Evolutionary conservation across 2,888 invertebrate genomes (phyloP), one percentile per base, ranked within the genome.

Genomic region (Lomographa bimaculata): DNA sequence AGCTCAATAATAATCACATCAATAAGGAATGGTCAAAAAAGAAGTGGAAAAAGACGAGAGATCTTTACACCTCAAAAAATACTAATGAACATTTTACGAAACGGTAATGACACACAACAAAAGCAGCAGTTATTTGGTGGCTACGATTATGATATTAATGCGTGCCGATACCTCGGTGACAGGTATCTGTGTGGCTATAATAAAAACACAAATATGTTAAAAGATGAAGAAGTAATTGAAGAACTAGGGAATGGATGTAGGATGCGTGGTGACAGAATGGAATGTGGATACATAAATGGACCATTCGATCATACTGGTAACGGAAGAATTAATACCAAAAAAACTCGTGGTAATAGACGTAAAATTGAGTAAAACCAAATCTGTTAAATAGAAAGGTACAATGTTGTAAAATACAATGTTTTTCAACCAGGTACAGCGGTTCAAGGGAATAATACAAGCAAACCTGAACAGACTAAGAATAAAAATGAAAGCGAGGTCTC

Each of bases 101-200:
- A 25, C 3, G n/a, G 14, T 25, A 5, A 26, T 19, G 16, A 10
- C 7, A 5, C 9, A 7, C 32, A 23, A 11, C 6, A 21, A 7
- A 16, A 17, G 3, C 3, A 16, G 10, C 24, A 27, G 2, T 2
- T 3, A 14, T 14, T 4, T 14, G 7, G 12, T 7, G 71, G 78
- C 1, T 84, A 84, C 29, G 69, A 72, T 18, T 84, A 55, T 39
- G 63, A 82, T 51, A 64, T 56, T 14, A 63, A 52, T 8, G 57
- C 62, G 34, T 85, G 85, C 47, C 71, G 64, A 57, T 42, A 57
- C 7, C 30, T 71, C 0, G 66, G 70, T 3, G 61, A 71, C 16
- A 72, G 81, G 48, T 52, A 79, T 20, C 52, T 84, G 3, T 86
- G 85, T 58, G 86, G 85, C 1, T 86, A 84, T 44, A 62, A 83